phyloP scores from a whole-genome alignment of 2,888 invertebrate species.

The Octodonta nipae region DNA sequence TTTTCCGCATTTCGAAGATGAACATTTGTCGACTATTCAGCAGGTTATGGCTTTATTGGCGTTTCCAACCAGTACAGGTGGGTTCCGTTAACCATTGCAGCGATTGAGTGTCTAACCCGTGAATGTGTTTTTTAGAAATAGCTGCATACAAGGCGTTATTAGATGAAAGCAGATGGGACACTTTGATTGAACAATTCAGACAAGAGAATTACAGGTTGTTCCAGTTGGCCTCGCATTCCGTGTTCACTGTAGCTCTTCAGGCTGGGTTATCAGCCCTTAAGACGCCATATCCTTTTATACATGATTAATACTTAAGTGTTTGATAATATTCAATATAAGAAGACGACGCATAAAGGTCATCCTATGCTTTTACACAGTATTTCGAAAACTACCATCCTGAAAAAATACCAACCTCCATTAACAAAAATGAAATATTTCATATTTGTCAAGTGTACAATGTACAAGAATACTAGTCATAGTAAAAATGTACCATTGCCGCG shows the following conservation, averaged over 20 bases:
- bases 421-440: no score
- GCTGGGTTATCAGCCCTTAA: constrained; percentile 91
- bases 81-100: no score
- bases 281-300: constrained; percentile 64
- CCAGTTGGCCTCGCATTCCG: constrained; percentile 81
- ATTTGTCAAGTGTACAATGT: no score
- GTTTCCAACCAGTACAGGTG: constrained; percentile 71
- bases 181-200: constrained; percentile 78
- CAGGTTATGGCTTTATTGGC: constrained; percentile 92
- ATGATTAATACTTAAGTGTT: background rate
- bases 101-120: no score
- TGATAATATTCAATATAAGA: background rate
- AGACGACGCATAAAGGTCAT: no score
- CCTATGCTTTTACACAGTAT: no score
- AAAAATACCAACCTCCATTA: no score
- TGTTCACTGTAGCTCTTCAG: constrained; percentile 82
- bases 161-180: constrained; percentile 60
- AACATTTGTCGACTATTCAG: constrained; percentile 75
- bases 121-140: constrained; percentile 43
- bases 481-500: no score
- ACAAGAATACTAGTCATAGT: no score
- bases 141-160: constrained; percentile 59
- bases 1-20: constrained; percentile 76
- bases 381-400: no score
- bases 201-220: constrained; percentile 88